Base-by-base conservation (phyloP, 2,888 invertebrate genomes). In the Epirrhoe tristata region DNA sequence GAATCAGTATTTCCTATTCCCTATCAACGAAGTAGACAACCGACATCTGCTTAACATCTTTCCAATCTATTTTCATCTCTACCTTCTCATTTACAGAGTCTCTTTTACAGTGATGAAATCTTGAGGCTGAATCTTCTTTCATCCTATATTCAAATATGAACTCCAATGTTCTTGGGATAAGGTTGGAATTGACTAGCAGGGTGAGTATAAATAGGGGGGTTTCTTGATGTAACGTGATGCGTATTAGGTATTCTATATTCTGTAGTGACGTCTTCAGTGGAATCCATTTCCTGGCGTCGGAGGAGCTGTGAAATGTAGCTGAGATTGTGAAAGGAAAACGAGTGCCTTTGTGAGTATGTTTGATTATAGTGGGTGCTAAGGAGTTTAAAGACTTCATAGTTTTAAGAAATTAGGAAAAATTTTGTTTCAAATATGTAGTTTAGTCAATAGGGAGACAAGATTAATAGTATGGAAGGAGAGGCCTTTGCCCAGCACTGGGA, bases 261-360 rank as follows among this genome's bases (percentile, higher is more conserved):
- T 78, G 72, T 74, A 69, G 75, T 67, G 77, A 74, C 69, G 76
- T 74, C 75, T 79, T 79, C 78, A 76, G 75, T 69, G 60, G 69
- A 77, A 77, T 80, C 79, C 78, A 81, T 81, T 81, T 81, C 80
- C 81, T 75, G 76, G 66, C 67, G 74, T 71, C 71, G 73, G 43
- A 56, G 57, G 66, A 69, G 43, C 55, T 51, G 58, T 63, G 61
- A 67, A 70, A 67, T 59, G 61, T 67, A 64, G 58, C 62, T 32
- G 55, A 59, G 61, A 63, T 68, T 68, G 61, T 64, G 54, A 54
- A 36, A 61, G 55, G 57, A 54, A 66, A 58, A 58, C 58, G 54
- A 59, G 50, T 14, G 12, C 34, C 24, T 43, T 64, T 68, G 60
- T 61, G 17, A 57, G 46, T 43, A 46, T 46, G 51, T 55, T 58